Conservation (phyloP, 2,113 vertebrate species). For the Lathamus discolor region DNA sequence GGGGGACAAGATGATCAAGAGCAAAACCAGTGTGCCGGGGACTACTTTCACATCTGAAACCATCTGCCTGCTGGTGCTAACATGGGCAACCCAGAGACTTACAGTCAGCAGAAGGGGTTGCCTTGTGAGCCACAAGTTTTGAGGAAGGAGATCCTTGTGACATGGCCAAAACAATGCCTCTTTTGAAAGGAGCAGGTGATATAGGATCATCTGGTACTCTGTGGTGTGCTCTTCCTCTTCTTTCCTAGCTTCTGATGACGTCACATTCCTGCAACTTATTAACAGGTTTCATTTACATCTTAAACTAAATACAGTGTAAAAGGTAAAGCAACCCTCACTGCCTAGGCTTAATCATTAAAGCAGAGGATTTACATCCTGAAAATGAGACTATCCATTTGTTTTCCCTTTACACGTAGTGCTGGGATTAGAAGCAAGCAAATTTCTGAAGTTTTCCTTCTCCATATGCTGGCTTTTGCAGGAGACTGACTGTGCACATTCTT, state of each 20-base stretch:
- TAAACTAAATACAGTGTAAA: conserved; percentile 7
- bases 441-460: neutral
- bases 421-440: neutral
- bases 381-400: neutral
- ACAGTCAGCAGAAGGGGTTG: neutral
- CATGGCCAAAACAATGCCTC: neutral
- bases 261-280: neutral
- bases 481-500: neutral
- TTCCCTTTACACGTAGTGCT: neutral
- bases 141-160: conserved; percentile 7
- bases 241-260: neutral
- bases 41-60: neutral
- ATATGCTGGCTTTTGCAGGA: neutral
- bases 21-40: neutral
- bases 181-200: neutral
- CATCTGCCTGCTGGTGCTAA: neutral
- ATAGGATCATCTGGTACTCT: neutral
- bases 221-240: neutral
- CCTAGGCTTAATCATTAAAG: neutral
- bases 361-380: neutral
- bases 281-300: neutral
- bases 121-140: neutral
- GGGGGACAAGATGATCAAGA: neutral
- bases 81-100: neutral
- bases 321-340: neutral